Base-by-base conservation (phyloP, 2,888 invertebrate species). In the Cinara cedri region DNA sequence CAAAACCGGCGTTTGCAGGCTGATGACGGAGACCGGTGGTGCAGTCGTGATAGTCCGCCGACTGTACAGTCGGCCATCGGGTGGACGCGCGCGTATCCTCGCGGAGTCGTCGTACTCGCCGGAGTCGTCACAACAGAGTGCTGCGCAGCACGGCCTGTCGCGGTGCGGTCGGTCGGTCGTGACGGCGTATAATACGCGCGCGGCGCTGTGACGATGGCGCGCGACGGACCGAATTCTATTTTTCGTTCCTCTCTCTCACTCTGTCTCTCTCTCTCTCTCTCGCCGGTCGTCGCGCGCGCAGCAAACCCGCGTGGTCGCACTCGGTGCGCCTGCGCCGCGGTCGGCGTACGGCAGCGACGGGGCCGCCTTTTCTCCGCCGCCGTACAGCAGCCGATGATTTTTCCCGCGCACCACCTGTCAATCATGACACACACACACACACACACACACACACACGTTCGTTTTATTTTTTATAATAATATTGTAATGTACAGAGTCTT, bases 321-420 rank as follows among this genome's bases (percentile, higher is more conserved):
- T 6, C 34, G 26, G 57, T 68, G 76, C 78, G 78, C 78, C 46
- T 78, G 78, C 78, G 78, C 68, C 55, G 16, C 68, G 11, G 3
- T 19, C 72, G 16, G 54, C 14, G 26, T 14, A 21, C 54, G 51
- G 34, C 26, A 3, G 34, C 34, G 9, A 26, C 57, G 78, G 70
- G 54, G 57, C 68, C 78, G 68, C 68, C 78, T 70, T 78, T 78
- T 66, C 72, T 42, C 66, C n/a, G 62, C 44, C 54, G 66, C 66
- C 63, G 57, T 54, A 63, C 74, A 21, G 74, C 74, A 63, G 74
- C 72, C 82, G 82, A 70, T 81, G 83, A 82, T 83, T 83, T 81
- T 83, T 83, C 44, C 83, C 84, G 68, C 84, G 82, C 84, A 83
- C 83, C 78, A 68, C 81, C 72, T 82, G 78, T 78, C 78, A 78